phyloP scores from a whole-genome alignment of 2,797 vertebrate genomes.

The Percopsis omiscomaycus region DNA sequence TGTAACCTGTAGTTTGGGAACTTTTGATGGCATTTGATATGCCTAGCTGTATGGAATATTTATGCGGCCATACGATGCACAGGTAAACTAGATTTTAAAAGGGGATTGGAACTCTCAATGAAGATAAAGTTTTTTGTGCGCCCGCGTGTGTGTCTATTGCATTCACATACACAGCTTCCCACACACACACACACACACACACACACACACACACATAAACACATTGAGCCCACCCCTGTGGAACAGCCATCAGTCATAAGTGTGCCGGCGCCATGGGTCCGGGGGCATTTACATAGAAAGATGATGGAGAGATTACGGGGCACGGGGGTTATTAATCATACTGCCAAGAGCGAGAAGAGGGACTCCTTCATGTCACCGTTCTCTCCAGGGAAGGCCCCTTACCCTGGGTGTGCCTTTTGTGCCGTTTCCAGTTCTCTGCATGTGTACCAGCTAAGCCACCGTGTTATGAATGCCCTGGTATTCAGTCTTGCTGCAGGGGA shows the following conservation, averaged over 20 bases:
- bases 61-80: no score
- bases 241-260: conserved; percentile 76
- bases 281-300: conserved; percentile 79
- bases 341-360: conserved; percentile 61
- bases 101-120: no score
- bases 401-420: conserved; percentile 64
- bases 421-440: conserved; percentile 54
- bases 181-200: conserved; percentile 20
- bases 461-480: conserved; percentile 31
- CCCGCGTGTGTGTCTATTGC: conserved; percentile 10
- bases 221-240: conserved; percentile 49
- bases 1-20: neutral
- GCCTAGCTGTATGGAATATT: conserved; percentile 1
- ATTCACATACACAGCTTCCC: conserved; percentile 7
- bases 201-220: conserved; percentile 33
- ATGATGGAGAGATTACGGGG: conserved; percentile 80
- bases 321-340: conserved; percentile 77
- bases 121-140: neutral
- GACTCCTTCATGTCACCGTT: conserved; percentile 65
- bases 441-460: conserved; percentile 47
- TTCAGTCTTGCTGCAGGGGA: conserved; percentile 45
- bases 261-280: conserved; percentile 67
- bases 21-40: neutral
- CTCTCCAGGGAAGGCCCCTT: conserved; percentile 67
- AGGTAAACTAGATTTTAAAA: no score